Evolutionary conservation across 2,113 vertebrate species (phyloP), one percentile per base, ranked within the genome.

Genomic region (Brachyhypopomus gauderio): DNA sequence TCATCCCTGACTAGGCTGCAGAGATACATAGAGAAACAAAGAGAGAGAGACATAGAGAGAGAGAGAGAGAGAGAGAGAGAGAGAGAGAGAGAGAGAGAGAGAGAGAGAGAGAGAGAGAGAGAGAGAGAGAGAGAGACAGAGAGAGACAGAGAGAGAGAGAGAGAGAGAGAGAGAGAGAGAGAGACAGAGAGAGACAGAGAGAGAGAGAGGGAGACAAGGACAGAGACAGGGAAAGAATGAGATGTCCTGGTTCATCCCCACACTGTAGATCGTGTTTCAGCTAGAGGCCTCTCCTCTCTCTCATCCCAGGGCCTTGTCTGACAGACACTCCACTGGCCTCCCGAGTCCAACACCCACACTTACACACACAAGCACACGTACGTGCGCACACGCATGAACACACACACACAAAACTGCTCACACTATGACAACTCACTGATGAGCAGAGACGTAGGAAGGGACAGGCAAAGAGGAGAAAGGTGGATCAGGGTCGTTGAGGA

Each of bases 221-320:
- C 48, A 27, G 38, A 38, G 38, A 74, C 3, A 78, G 75, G 77
- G 59, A 79, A 55, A 81, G 73, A 75, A 55, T 69, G 78, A 85
- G 67, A 77, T 83, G 78, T 58, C 67, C 76, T 66, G 62, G 75
- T 77, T 78, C 78, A 76, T 75, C 75, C 80, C 72, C 55, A 36
- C 80, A 70, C 73, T 56, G 36, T 72, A 73, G 85, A 86, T 86
- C 85, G 78, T 83, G 81, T 86, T 86, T 86, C 81, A 60, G 17
- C 77, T 77, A 71, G 80, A 82, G 81, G 80, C 84, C 80, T 85
- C 76, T 75, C 60, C 70, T 70, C 72, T 27, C 52, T 75, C 64
- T 60, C 34, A 25, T 83, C 81, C 77, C 75, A 77, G 74, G 72
- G 34, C 63, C 84, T 62, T 79, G 76, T 82, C 75, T 78, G 55